Evolutionary conservation across 2,113 vertebrate species (phyloP), one percentile per base, ranked within the genome.

Genomic region (Diadophis punctatus): DNA sequence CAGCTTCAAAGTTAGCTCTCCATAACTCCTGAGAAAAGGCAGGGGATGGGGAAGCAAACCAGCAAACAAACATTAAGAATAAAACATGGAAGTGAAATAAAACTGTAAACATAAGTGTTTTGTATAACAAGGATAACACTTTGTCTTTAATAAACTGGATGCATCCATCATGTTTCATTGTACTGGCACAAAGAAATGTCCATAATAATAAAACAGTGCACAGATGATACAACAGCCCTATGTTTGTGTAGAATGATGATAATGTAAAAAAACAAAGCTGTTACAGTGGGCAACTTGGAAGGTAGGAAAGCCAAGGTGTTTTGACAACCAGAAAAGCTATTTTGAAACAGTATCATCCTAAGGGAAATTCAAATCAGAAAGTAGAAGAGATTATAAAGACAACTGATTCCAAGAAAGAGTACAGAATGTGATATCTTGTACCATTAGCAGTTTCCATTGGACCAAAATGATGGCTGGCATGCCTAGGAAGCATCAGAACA

Each of bases 61-160:
- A 80, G 34, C 30, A 39, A 74, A 80, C 68, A 80, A 20, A 88
- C 51, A 43, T 1, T 30, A 30, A 3, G 3, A 7, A 0, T 91
- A 39, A n/a, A 56, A 56, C 9, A 49, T 90, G 48, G 10, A 93
- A 87, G 43, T 16, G 27, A 55, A 0, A 0, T 51, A 14, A 80
- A 87, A 34, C 9, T 85, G 0, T 0, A 9, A 60, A 63, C 11
- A 46, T 60, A 39, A 88, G 74, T 90, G 43, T 94, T 93, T 93
- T 55, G 25, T 48, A 55, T 8, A 74, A 52, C 52, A 27, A n/a
- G 94, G 92, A 92, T 89, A 16, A 0, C 52, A 12, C 14, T 74
- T 95, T 91, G 86, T 39, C 34, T 22, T 93, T 90, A 27, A 87
- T 20, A 6, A 85, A 91, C 88, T 93, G 2, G 48, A 95, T 48